Evolutionary conservation across 2,888 invertebrate species (phyloP).

Genomic region (Lacanobia wlatinum): DNA sequence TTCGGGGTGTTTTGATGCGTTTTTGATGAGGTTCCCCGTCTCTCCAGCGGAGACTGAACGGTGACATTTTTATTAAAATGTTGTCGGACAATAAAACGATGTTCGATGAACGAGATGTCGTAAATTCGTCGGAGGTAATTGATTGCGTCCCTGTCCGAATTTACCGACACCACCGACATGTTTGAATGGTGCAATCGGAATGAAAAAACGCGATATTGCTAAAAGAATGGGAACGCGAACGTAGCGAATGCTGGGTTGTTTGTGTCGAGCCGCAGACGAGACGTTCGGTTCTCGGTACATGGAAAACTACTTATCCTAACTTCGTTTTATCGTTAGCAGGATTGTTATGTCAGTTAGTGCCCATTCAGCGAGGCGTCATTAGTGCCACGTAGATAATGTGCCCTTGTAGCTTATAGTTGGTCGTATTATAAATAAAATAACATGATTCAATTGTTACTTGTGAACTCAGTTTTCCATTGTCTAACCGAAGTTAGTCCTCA

Average conservation of each 20-base stretch:
- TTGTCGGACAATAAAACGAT: constrained; percentile 75
- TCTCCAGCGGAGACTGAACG: constrained; percentile 66
- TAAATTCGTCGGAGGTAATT: constrained; percentile 79
- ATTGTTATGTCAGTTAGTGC: constrained; percentile 83
- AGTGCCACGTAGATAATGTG: constrained; percentile 72
- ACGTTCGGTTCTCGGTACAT: constrained; percentile 79
- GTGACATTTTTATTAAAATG: constrained; percentile 83
- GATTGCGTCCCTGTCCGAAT: constrained; percentile 72
- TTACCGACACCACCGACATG: constrained; percentile 46
- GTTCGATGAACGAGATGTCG: constrained; percentile 78
- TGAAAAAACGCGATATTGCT: constrained; percentile 69
- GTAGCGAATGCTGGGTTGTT: constrained; percentile 65
- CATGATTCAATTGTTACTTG: constrained; percentile 35
- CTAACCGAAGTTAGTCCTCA: constrained; percentile 13
- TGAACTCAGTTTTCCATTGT: constrained; percentile 19
- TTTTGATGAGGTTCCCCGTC: constrained; percentile 82
- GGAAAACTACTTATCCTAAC: constrained; percentile 89
- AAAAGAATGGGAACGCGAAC: constrained; percentile 72
- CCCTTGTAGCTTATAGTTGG: constrained; percentile 36
- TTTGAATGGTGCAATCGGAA: constrained; percentile 70
- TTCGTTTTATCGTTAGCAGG: constrained; percentile 86
- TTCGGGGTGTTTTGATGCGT: constrained; percentile 81
- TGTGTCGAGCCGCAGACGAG: constrained; percentile 75
- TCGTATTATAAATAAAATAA: constrained; percentile 36
- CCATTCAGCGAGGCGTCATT: constrained; percentile 79